A percentile compares a stretch with the other conserved stretches of the same genome.
phyloP scores from a whole-genome alignment of 2,888 invertebrate genomes.

The Amblyjoppa fuscipennis region DNA sequence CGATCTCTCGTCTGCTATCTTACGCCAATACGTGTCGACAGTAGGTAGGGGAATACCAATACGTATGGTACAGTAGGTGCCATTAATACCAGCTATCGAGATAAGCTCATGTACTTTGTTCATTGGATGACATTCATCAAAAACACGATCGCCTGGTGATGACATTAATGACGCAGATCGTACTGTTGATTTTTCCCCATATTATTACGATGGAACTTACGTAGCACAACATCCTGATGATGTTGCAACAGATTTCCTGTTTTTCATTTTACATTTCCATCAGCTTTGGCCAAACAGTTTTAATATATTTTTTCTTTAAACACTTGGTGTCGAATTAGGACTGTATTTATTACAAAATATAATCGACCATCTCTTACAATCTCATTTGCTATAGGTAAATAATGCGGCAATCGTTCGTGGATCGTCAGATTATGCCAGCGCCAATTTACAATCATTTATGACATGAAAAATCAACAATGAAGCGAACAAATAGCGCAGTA shows the following conservation, averaged over 20 bases:
- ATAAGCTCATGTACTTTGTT: not conserved
- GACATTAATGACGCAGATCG: not conserved
- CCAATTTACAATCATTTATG: not conserved
- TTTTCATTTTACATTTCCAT: not conserved
- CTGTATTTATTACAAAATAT: not conserved
- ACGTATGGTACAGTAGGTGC: not conserved
- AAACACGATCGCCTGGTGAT: not conserved
- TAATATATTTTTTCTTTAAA: not conserved
- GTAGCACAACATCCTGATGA: not conserved
- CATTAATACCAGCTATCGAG: conserved; percentile 9
- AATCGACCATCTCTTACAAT: not conserved
- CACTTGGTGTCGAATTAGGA: not conserved
- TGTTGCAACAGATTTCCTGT: not conserved
- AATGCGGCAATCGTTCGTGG: not conserved
- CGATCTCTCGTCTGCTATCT: not conserved
- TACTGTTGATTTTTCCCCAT: not conserved
- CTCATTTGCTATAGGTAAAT: not conserved
- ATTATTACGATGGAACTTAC: not conserved
- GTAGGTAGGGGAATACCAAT: conserved; percentile 11
- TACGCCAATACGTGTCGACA: not conserved
- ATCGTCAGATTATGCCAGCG: not conserved
- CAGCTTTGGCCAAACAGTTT: too few species aligned
- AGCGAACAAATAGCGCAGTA: too few species aligned
- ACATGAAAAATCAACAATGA: not conserved
- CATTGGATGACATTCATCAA: not conserved